Conservation (phyloP, 1,140 invertebrate species). For the Brachionus koreanus region DNA sequence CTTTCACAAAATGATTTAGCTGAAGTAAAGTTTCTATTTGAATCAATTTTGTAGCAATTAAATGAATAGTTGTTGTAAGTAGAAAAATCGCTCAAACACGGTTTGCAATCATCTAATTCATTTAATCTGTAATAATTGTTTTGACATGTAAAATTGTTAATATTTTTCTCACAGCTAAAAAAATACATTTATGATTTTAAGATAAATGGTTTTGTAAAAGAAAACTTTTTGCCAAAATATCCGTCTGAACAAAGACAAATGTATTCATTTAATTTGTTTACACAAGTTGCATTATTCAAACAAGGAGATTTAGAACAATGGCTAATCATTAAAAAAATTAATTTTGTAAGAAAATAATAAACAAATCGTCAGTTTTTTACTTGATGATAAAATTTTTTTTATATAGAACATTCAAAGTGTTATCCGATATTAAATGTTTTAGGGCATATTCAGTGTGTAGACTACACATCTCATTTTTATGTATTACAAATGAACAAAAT, state of each 20-base stretch:
- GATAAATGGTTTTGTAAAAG: not conserved
- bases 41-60: not conserved
- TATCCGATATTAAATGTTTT: not conserved
- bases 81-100: not conserved
- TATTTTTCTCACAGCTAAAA: not conserved
- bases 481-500: not conserved
- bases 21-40: not conserved
- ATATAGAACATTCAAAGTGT: not conserved
- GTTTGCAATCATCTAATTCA: not conserved
- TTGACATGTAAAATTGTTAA: not conserved
- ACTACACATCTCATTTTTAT: not conserved
- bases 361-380: not conserved
- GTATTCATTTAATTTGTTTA: not conserved
- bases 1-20: not conserved
- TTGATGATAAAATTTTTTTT: not conserved
- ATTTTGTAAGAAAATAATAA: not conserved
- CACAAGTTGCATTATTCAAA: not conserved
- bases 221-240: not conserved
- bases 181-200: not conserved
- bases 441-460: not conserved
- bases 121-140: not conserved
- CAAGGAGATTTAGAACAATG: not conserved
- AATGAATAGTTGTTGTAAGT: not conserved
- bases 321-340: not conserved
- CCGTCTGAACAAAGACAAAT: not conserved